Percentiles rank a stretch among this genome's conserved stretches.
phyloP scores from a whole-genome alignment of 2,797 vertebrate species.

The Amniataba percoides region DNA sequence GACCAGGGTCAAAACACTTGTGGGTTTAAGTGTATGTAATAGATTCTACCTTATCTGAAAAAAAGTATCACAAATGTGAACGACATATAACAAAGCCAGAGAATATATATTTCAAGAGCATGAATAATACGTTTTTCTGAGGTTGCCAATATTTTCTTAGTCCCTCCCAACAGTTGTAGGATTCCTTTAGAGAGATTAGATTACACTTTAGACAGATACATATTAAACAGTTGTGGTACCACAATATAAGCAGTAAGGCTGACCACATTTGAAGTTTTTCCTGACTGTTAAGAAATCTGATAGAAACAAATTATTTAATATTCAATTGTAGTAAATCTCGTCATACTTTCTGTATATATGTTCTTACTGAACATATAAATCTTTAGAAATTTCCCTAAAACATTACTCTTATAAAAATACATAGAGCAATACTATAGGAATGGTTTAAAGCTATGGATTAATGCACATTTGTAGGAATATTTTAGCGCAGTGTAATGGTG shows the following conservation, averaged over 20 bases:
- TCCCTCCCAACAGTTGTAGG: not conserved
- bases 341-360: not conserved
- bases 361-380: not conserved
- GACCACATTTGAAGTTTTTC: not conserved
- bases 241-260: not conserved
- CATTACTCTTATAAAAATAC: not conserved
- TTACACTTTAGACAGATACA: too few relatives aligned
- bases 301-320: not conserved
- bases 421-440: not conserved
- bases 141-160: not conserved
- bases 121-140: not conserved
- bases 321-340: not conserved
- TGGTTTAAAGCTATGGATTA: not conserved
- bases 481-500: not conserved
- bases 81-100: not conserved
- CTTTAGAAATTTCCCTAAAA: not conserved
- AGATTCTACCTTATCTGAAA: not conserved
- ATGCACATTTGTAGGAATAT: not conserved
- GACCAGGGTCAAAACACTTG: conserved; percentile 13
- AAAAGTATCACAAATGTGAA: not conserved
- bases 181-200: not conserved
- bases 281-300: not conserved
- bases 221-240: not conserved
- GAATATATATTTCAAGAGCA: not conserved
- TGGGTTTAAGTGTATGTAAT: not conserved